Conservation (phyloP, 2,113 vertebrate species). For the Halichoerus grypus region DNA sequence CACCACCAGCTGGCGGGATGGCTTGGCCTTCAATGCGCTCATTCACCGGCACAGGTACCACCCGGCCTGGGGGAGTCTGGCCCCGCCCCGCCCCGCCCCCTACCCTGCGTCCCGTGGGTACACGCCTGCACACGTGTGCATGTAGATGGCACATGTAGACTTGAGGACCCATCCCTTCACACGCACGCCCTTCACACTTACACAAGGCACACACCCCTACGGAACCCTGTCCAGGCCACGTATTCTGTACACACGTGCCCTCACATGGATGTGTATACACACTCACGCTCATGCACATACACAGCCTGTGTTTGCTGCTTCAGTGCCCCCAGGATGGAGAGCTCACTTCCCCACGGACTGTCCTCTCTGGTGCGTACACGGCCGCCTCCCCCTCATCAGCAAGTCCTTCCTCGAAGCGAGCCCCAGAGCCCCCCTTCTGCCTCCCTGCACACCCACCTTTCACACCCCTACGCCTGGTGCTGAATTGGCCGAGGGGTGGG, state of each 20-base stretch:
- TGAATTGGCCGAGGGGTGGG: neutral
- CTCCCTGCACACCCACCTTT: neutral
- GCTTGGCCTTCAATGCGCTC: constrained; percentile 97
- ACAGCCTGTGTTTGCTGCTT: neutral
- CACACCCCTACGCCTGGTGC: neutral
- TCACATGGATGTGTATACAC: too few species aligned
- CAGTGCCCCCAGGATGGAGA: too few species aligned
- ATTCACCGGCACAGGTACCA: constrained; percentile 96
- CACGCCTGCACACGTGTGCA: rapidly evolving
- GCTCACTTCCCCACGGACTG: rapidly evolving
- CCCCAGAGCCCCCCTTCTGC: neutral
- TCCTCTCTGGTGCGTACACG: neutral
- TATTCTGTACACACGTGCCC: neutral
- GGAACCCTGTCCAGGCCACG: neutral
- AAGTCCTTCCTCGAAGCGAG: neutral
- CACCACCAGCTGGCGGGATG: constrained; percentile 97
- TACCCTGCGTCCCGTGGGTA: rapidly evolving
- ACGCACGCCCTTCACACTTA: neutral
- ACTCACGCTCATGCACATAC: neutral
- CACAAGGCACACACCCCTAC: neutral
- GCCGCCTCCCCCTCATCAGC: neutral
- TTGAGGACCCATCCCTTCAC: neutral
- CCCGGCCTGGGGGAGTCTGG: rapidly evolving
- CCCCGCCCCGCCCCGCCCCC: neutral
- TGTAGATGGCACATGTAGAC: neutral